These are phyloP conservation scores for Ooceraea biroi DNA, from an alignment of 1,140 invertebrate species.

Conservation along the genomic window DNA sequence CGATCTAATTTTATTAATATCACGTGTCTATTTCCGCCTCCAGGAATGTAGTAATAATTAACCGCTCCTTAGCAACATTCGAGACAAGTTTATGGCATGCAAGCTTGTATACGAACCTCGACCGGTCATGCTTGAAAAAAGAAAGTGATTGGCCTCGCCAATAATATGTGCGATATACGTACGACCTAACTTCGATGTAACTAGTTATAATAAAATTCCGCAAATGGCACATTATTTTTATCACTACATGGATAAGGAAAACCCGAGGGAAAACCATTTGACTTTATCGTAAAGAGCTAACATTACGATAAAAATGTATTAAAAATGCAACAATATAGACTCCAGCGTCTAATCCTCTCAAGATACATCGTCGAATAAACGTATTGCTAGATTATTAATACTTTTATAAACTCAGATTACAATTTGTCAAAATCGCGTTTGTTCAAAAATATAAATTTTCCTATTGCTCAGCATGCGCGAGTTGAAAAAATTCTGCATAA, in stretches of 20 bases:
- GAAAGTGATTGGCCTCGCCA: constrained; percentile 1
- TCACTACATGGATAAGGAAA: neutral
- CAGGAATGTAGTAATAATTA: neutral
- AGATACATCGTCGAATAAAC: neutral
- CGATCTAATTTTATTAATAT: neutral
- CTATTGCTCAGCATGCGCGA: no score
- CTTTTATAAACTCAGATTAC: neutral
- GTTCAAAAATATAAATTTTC: neutral
- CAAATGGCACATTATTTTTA: neutral
- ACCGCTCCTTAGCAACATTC: neutral
- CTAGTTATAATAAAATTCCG: neutral
- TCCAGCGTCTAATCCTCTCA: neutral
- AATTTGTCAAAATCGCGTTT: neutral
- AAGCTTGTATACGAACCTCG: neutral
- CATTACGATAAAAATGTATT: neutral
- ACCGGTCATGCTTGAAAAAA: constrained; percentile 20
- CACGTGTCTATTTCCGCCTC: neutral
- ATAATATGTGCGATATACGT: neutral
- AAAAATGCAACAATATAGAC: neutral
- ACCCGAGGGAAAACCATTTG: neutral
- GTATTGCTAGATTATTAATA: neutral
- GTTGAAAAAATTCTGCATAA: no score
- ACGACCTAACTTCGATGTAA: neutral
- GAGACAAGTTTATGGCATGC: constrained; percentile 14
- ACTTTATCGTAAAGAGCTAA: neutral